Evolutionary conservation across 2,888 invertebrate genomes (phyloP), one percentile per base, ranked within the genome.

Genomic region (Oligia strigilis): DNA sequence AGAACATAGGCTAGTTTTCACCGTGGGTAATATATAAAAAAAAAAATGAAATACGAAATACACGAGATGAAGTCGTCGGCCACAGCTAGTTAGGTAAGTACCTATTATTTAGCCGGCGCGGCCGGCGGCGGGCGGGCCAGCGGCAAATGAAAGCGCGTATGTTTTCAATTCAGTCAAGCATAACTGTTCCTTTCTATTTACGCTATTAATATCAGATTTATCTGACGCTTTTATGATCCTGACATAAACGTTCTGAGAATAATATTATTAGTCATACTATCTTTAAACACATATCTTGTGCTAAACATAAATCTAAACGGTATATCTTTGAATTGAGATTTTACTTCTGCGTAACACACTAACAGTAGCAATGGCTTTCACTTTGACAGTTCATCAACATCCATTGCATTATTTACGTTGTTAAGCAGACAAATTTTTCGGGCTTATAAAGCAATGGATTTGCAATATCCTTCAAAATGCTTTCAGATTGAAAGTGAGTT

Each of bases 201-300:
- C 52, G 84, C 74, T 80, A 77, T 83, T 87, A 80, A 83, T 77
- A 87, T 78, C 64, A 81, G 72, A 87, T 88, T 86, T 86, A 87
- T 86, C 83, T 83, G 83, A 83, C 86, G 73, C 81, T 78, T 86
- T 83, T 87, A 83, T 81, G 84, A 80, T 78, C 72, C 58, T 43
- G 77, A 67, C 75, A 75, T 78, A 80, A 85, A 85, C 58, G 77
- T 71, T 80, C 49, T 72, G 43, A 52, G 80, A 84, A 76, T 73
- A 66, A 60, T 83, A 78, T 58, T 71, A 72, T 60, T 76, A 52
- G n/a, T 60, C 14, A 62, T 36, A 71, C 29, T 65, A 66, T 65
- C 62, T 64, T 1, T 6, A 43, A 70, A 19, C 46, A 29, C 43
- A 64, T 60, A 65, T 46, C 43, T 64, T 52, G 36, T n/a, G 36